These are phyloP conservation scores for Apamea sordens DNA, from an alignment of 2,888 invertebrate genomes.

Conservation along the genomic window DNA sequence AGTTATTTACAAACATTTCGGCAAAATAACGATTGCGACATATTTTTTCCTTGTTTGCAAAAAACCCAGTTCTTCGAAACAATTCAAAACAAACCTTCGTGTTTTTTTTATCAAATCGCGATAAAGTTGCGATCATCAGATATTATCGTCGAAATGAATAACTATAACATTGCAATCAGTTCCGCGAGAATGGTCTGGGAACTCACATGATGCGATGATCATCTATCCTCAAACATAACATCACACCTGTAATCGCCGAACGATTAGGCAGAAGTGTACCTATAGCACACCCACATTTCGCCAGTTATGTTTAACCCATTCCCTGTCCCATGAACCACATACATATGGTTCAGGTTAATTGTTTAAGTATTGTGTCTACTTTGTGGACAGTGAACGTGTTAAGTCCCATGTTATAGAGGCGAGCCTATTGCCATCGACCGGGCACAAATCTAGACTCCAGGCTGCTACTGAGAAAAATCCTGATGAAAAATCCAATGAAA, in stretches of 20 bases:
- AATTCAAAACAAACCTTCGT: conserved; percentile 37
- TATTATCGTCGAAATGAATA: conserved; percentile 52
- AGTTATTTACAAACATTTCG: conserved; percentile 11
- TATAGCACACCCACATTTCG: background rate
- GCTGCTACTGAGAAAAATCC: background rate
- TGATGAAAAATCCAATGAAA: background rate
- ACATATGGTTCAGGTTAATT: no score
- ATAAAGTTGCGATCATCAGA: conserved; percentile 39
- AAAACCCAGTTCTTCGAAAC: conserved; percentile 37
- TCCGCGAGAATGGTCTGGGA: conserved; percentile 61
- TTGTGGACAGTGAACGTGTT: no score
- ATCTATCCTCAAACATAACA: conserved; percentile 28
- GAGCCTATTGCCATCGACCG: background rate
- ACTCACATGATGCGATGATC: conserved; percentile 60
- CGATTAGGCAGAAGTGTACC: background rate
- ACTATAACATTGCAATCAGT: conserved; percentile 68
- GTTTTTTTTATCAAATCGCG: conserved; percentile 53
- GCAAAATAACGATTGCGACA: background rate
- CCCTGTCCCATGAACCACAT: no score
- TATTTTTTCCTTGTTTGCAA: conserved; percentile 41
- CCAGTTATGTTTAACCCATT: background rate
- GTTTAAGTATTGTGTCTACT: no score
- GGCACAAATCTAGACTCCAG: background rate
- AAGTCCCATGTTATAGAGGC: background rate
- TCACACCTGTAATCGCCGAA: no score